Conservation (phyloP, 2,888 invertebrate genomes). For the Sicus ferrugineus region DNA sequence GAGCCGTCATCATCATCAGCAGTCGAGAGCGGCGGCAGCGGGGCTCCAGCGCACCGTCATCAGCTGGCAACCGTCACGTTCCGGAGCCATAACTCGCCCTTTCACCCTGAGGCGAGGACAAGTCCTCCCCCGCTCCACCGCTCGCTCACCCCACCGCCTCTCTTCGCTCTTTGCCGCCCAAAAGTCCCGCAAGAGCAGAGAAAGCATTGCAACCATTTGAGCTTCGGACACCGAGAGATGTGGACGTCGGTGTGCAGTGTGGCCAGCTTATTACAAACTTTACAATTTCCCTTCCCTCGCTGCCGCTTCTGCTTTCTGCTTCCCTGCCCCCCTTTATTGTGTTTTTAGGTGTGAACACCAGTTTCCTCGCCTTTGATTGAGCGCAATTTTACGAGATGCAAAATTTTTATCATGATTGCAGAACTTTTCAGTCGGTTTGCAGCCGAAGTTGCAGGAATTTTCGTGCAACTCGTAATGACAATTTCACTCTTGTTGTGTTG, state of each 20-base stretch:
- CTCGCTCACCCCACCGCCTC: not conserved
- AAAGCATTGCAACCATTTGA: constrained; percentile 1
- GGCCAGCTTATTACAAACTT: constrained; percentile 13
- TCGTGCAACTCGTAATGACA: not conserved
- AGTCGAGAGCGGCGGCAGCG: constrained; percentile 8
- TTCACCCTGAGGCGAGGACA: constrained; percentile 14
- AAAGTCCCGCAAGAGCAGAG: not conserved
- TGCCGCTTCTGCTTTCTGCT: not conserved
- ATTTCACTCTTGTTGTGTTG: not conserved
- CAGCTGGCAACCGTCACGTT: constrained; percentile 51
- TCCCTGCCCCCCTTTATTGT: too few species aligned
- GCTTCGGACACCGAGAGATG: not conserved
- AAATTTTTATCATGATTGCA: constrained; percentile 53
- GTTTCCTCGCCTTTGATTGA: constrained; percentile 35
- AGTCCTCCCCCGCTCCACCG: not conserved
- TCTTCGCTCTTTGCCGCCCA: not conserved
- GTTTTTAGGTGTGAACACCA: constrained; percentile 53
- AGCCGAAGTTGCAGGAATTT: not conserved
- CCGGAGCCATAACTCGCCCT: constrained; percentile 44
- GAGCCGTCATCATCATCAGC: constrained; percentile 29
- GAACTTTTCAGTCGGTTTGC: constrained; percentile 45
- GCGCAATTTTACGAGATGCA: constrained; percentile 28
- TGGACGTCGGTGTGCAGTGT: not conserved
- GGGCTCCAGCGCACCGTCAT: not conserved
- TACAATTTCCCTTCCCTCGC: constrained; percentile 1